Base-by-base conservation (phyloP, 30 jellyfish, hydroid and myxozoan species). In the Sanderia malayensis region DNA sequence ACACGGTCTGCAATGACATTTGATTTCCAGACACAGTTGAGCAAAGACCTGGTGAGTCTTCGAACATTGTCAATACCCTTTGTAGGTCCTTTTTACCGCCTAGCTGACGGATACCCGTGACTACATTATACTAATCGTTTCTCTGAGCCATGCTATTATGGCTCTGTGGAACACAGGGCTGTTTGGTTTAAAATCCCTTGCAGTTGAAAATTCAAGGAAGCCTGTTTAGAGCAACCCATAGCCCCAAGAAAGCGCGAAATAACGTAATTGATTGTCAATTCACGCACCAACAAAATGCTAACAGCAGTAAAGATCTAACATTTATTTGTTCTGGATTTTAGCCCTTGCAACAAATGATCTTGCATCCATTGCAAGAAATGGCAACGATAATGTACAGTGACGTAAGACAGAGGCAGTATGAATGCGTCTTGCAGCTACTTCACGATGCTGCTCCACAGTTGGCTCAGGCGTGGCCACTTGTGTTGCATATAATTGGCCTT, bases 361-460 rank as follows among this genome's bases (percentile, higher is more conserved):
- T 89, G 65, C 63, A 82, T 57, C 97, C 97, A 41, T 75, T 89
- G 27, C 97, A 89, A 89, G 95, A 89, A 67, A 82, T 89, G 97
- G 94, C 95, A 19, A 32, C 75, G 17, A 81, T 89, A 30, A 21
- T 86, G 18, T 83, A 29, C 77, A 55, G 86, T 0, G 97, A 83
- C 44, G 92, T 89, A 10, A 88, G 97, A 22, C 97, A 89, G 49
- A 95, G 74, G 78, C 97, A 89, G 53, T 89, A 82, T 57, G 97
- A 89, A 62, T 89, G 97, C 46, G 89, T 81, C 25, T 59, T 89
- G 71, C 93, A 81, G 47, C 46, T 81, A 22, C 57, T 89, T 19
- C 97, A 89, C 31, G 95, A 89, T 53, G 61, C 81, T 18, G 97
- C 97, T 2, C 95, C 94, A 10, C 85, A 67, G 63, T 83, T 89